Base-by-base conservation (phyloP, 2,797 vertebrate species). In the Tiaroga cobitis region DNA sequence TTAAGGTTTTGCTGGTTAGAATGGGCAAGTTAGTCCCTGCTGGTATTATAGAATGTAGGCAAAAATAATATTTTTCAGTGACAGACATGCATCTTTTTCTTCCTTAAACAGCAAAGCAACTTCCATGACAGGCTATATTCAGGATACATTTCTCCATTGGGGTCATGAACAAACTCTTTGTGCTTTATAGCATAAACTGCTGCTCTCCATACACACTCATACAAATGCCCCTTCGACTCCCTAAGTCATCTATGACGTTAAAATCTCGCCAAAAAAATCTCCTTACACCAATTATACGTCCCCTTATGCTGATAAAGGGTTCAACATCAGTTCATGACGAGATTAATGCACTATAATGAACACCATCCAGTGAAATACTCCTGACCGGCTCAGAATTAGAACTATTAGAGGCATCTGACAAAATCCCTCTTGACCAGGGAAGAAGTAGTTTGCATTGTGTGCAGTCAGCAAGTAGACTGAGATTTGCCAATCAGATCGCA, bases 311-410 rank as follows among this genome's bases (percentile, higher is more conserved):
- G 92, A 93, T 93, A 92, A 92, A 90, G 90, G 92, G 93, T 95
- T 95, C 94, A 94, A 88, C 90, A 90, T 93, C 90, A 93, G 94
- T 95, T 95, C 94, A 94, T 90, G 80, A 70, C 88, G 89, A 93
- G 93, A 94, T 94, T 94, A 92, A 92, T 91, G 89, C 86, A 18
- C 69, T 91, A 89, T 89, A 61, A 89, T 89, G 91, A 92, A 92
- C 90, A 88, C 34, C 90, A 91, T 89, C 88, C 89, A 89, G 89
- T 89, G 81, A 87, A 94, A 88, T 79, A 87, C 87, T 89, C 88
- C 90, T 89, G 91, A 89, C 83, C 54, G 85, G 86, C 92, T 91
- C 88, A 85, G 90, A 93, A 92, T 93, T 90, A 90, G 85, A 88
- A 87, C 80, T 83, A 93, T 93, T 90, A 91, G 86, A 90, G 85